Percentiles rank a stretch among this genome's conserved stretches.
phyloP scores from a whole-genome alignment of 2,888 invertebrate species.

The Hecatera dysodea region DNA sequence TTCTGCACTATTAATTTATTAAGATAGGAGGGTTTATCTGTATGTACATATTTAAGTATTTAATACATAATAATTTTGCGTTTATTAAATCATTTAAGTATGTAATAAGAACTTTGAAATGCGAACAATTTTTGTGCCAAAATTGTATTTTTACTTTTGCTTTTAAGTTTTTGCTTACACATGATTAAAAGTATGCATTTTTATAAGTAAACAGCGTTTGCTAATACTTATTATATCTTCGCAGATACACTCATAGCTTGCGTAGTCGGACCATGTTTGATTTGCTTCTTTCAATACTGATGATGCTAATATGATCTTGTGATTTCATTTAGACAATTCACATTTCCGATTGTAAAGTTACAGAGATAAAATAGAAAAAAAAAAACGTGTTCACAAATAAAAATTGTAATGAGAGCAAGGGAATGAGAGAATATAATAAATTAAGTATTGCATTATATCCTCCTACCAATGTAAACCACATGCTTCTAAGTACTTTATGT shows the following conservation, averaged over 20 bases:
- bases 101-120: constrained; percentile 37
- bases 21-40: constrained; percentile 20
- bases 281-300: constrained; percentile 28
- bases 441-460: not conserved
- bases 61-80: constrained; percentile 25
- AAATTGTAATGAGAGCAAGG: not conserved
- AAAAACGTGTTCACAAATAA: not conserved
- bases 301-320: constrained; percentile 5
- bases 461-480: not conserved
- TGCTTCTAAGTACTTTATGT: constrained; percentile 1
- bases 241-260: not conserved
- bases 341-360: constrained; percentile 8
- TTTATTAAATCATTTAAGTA: constrained; percentile 44
- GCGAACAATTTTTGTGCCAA: constrained; percentile 62
- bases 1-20: constrained; percentile 33
- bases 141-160: constrained; percentile 51
- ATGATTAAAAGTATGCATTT: constrained; percentile 41
- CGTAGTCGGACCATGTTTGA: not conserved
- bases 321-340: not conserved
- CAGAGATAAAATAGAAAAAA: not conserved
- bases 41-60: constrained; percentile 48
- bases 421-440: not conserved
- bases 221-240: constrained; percentile 5
- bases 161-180: constrained; percentile 39
- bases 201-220: constrained; percentile 22